Percentiles rank a stretch among this genome's conserved stretches.
Evolutionary conservation across 2,797 vertebrate species (phyloP).

Genomic region (Parauchenoglanis ngamensis): DNA sequence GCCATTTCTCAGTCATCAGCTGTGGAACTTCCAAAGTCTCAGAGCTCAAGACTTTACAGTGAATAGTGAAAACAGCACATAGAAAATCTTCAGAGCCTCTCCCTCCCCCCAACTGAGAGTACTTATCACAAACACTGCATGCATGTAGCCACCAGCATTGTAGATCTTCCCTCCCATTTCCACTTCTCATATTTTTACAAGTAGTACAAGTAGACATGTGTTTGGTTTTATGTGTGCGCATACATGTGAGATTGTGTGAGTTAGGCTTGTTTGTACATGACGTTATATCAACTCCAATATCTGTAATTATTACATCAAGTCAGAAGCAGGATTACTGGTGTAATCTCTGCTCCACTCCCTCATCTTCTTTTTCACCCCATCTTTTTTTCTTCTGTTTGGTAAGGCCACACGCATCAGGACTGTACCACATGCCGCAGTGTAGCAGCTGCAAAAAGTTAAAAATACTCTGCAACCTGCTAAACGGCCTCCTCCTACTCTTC

Average conservation of each 20-base stretch:
- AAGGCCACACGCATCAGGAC: constrained; percentile 55
- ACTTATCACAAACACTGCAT: not conserved
- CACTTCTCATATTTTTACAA: not conserved
- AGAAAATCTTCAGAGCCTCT: not conserved
- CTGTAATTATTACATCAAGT: constrained; percentile 16
- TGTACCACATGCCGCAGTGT: constrained; percentile 48
- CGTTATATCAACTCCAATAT: not conserved
- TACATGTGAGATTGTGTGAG: constrained; percentile 33
- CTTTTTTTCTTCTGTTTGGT: constrained; percentile 34
- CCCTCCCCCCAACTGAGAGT: not conserved
- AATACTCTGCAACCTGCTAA: constrained; percentile 47
- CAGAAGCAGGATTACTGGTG: constrained; percentile 11
- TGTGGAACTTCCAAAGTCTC: not conserved
- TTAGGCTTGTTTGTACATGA: constrained; percentile 27
- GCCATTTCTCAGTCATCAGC: not conserved
- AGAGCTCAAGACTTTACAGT: not conserved
- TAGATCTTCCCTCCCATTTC: not conserved
- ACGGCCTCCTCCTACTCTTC: constrained; percentile 30
- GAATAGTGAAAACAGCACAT: not conserved
- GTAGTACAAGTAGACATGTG: constrained; percentile 14
- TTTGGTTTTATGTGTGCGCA: constrained; percentile 18
- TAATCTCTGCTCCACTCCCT: constrained; percentile 22
- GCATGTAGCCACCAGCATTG: not conserved
- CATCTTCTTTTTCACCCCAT: constrained; percentile 15
- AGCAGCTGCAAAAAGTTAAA: constrained; percentile 48